phyloP scores from a whole-genome alignment of 2,113 vertebrate genomes.

The Nerophis ophidion region DNA sequence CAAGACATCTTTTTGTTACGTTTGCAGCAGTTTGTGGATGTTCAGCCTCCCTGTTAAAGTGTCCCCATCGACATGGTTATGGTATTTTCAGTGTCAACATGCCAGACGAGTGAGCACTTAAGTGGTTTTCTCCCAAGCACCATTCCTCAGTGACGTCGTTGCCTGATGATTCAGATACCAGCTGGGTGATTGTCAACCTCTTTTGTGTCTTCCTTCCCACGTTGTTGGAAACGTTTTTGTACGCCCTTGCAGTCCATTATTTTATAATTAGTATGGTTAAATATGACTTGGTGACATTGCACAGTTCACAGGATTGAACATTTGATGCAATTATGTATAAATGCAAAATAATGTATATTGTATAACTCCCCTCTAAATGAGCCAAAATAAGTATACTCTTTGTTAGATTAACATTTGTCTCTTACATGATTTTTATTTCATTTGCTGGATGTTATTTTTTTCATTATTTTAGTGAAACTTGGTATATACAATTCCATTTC shows the following conservation, averaged over 20 bases:
- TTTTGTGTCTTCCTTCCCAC: background rate
- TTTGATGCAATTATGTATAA: background rate
- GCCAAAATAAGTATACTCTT: too few relatives aligned
- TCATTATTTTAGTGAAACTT: too few relatives aligned
- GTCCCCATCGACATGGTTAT: conserved; percentile 22
- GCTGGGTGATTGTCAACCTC: background rate
- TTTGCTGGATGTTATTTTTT: too few relatives aligned
- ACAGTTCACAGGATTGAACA: background rate
- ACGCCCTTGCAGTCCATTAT: background rate
- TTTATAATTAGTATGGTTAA: background rate
- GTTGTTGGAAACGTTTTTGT: background rate
- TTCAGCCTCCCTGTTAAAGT: conserved; percentile 23
- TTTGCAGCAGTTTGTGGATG: conserved; percentile 13
- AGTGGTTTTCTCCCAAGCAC: background rate
- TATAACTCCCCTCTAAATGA: too few relatives aligned
- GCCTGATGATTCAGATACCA: background rate
- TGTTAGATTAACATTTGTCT: too few relatives aligned
- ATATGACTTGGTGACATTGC: background rate
- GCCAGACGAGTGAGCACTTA: conserved; percentile 21
- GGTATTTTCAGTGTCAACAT: conserved; percentile 25
- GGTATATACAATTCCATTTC: too few relatives aligned
- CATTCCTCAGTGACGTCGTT: background rate
- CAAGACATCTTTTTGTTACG: conserved; percentile 1
- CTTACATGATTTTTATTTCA: too few relatives aligned
- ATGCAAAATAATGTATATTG: too few relatives aligned